Conservation (phyloP, 2,113 vertebrate genomes). For the Gadus chalcogrammus region DNA sequence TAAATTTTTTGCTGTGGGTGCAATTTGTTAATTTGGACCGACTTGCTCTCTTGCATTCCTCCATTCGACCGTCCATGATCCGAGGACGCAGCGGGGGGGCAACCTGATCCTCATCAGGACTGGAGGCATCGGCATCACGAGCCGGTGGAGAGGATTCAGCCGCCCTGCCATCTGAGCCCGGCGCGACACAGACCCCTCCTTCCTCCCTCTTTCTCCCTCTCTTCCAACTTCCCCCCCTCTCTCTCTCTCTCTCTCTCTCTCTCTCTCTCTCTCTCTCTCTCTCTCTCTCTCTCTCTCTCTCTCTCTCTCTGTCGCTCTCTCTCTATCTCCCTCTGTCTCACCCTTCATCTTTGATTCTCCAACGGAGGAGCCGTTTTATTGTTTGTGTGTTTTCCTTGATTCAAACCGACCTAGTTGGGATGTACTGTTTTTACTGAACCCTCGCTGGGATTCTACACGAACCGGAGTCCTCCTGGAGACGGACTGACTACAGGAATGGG, state of each 20-base stretch:
- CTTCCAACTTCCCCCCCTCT: background rate
- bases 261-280: background rate
- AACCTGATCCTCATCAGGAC: background rate
- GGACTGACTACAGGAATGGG: too few relatives aligned
- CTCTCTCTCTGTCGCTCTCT: background rate
- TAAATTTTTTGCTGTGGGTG: too few relatives aligned
- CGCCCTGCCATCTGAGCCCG: background rate
- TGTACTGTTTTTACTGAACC: background rate
- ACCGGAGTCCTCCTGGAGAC: too few relatives aligned
- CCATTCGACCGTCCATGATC: background rate
- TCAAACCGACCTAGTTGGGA: background rate
- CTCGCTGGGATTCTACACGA: too few relatives aligned
- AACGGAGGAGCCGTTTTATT: background rate
- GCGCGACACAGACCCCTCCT: background rate
- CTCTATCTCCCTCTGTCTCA: background rate
- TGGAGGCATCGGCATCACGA: too few relatives aligned
- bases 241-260: background rate
- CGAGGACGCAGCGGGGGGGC: background rate
- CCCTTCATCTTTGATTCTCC: background rate
- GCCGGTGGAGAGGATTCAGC: background rate
- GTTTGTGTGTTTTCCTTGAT: background rate
- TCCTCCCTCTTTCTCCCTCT: background rate
- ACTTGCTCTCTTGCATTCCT: background rate
- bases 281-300: background rate
- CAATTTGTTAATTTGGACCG: too few relatives aligned